Conservation (phyloP, 2,797 vertebrate species). For the Sciaenops ocellatus region DNA sequence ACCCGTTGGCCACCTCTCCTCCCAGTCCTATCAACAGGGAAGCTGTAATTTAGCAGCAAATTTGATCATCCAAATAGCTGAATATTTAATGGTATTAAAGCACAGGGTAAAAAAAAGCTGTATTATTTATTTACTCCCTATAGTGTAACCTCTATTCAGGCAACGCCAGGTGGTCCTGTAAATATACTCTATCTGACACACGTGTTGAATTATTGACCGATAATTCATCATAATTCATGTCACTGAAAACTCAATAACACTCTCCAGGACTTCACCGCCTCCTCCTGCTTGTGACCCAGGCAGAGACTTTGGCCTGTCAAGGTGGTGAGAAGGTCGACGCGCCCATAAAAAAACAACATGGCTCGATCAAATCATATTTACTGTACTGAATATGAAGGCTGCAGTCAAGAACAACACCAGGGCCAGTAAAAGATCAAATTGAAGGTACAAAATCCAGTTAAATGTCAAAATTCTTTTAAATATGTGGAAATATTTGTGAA, state of each 20-base stretch:
- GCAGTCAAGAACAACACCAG: not conserved
- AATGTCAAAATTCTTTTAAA: not conserved
- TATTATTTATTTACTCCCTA: constrained; percentile 97
- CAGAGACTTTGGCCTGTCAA: constrained; percentile 41
- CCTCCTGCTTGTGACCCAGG: constrained; percentile 56
- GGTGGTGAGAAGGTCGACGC: constrained; percentile 56
- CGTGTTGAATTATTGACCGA: constrained; percentile 96
- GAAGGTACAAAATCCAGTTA: not conserved
- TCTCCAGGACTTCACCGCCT: constrained; percentile 58
- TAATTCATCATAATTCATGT: constrained; percentile 98
- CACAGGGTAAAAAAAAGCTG: constrained; percentile 71
- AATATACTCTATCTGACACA: constrained; percentile 91
- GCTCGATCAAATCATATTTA: not conserved
- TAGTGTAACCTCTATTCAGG: constrained; percentile 89
- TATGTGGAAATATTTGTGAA: not conserved
- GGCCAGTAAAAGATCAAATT: not conserved
- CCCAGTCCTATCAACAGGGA: constrained; percentile 77
- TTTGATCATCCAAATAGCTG: constrained; percentile 95
- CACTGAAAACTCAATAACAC: constrained; percentile 90
- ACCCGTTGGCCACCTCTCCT: constrained; percentile 72
- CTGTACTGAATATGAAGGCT: not conserved
- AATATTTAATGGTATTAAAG: constrained; percentile 99
- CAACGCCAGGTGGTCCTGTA: constrained; percentile 91
- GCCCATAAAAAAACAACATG: not conserved
- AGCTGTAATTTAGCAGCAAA: constrained; percentile 94